Evolutionary conservation across 2,797 vertebrate genomes (phyloP), one percentile per base, ranked within the genome.

Genomic region (Rousettus madagascariensis): DNA sequence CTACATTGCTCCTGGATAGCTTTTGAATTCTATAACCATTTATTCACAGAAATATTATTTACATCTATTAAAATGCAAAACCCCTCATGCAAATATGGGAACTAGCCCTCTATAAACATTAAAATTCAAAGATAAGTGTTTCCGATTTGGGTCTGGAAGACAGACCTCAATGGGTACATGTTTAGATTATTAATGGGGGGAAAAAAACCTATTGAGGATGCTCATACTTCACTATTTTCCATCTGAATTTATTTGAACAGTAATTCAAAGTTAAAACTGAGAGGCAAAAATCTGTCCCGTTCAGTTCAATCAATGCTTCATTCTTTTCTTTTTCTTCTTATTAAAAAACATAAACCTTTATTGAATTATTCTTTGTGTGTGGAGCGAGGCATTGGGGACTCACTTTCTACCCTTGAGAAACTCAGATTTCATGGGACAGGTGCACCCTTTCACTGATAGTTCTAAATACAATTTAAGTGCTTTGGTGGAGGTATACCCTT

Each of bases 11-110:
- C 19, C 26, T 82, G 22, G 30, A 36, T 83, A 74, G 43, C 30
- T 96, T 95, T 91, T 78, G 61, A 49, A 92, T 78, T 94, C 80
- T 66, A 12, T 78, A 72, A 90, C 72, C 8, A 36, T 90, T 90
- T 22, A 83, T 68, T 86, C 63, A 69, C 43, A 69, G 80, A 95
- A 87, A 86, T 8, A 63, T 71, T 86, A 85, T 55, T 82, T 89
- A 63, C 16, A n/a, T 72, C n/a, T 74, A 61, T 86, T 66, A 91
- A 77, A 75, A 63, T 66, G 19, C 22, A 28, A 51, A 84, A 75
- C 43, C 69, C 82, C 43, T 30, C 10, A 26, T 53, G 33, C 53
- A 84, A 33, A 87, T 71, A 68, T 69, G 20, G 49, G 30, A 72
- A 86, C 38, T 80, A 80, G 46, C 53, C 7, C 2, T 87, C 30